These are phyloP conservation scores for Emydura subglobosa DNA, from an alignment of 2,113 vertebrate genomes.

Conservation along the genomic window DNA sequence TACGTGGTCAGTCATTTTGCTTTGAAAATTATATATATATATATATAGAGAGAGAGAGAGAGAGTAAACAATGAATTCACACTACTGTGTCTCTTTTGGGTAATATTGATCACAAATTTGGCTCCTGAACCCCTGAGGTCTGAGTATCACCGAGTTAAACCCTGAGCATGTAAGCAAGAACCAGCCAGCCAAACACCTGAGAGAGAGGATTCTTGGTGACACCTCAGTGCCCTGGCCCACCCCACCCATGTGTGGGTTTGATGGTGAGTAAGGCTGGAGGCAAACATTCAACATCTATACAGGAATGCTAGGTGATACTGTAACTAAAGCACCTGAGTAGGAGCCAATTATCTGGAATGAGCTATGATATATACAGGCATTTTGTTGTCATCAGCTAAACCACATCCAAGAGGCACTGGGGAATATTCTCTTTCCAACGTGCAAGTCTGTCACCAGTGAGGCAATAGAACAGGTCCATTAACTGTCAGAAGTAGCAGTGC, in stretches of 20 bases:
- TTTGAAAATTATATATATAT: no score
- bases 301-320: slow-evolving; percentile 36
- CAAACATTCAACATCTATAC: slow-evolving; percentile 20
- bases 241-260: not conserved
- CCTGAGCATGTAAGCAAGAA: not conserved
- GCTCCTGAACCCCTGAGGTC: no score
- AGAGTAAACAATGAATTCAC: no score
- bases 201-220: not conserved
- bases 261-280: not conserved
- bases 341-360: not conserved
- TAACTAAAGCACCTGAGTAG: slow-evolving; percentile 20
- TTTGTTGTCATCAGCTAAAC: slow-evolving; percentile 47
- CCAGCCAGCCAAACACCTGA: not conserved
- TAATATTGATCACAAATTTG: no score
- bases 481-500: slow-evolving; percentile 39
- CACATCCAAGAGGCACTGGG: slow-evolving; percentile 14
- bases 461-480: slow-evolving; percentile 37
- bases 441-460: not conserved
- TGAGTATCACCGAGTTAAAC: not conserved
- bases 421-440: slow-evolving; percentile 34
- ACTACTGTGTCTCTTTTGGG: no score
- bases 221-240: not conserved
- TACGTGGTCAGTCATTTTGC: no score
- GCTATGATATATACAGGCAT: slow-evolving; percentile 45
- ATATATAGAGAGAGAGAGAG: no score